phyloP scores from a whole-genome alignment of 2,888 invertebrate genomes.

The Parthenolecanium corni region DNA sequence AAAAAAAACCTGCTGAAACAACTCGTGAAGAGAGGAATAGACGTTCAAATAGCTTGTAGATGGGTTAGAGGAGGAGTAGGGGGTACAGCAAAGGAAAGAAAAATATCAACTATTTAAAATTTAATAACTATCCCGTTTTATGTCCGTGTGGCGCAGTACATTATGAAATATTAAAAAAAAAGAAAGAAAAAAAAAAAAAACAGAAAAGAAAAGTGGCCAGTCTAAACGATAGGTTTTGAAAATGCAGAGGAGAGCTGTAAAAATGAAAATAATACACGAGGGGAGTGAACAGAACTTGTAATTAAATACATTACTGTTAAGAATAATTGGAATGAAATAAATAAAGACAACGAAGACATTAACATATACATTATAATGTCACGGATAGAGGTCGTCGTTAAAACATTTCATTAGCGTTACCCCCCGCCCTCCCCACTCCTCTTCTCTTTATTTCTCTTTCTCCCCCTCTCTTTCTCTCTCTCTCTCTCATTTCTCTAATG shows the following conservation, averaged over 20 bases:
- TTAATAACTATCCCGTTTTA: too few relatives aligned
- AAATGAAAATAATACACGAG: too few relatives aligned
- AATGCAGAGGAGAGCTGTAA: too few relatives aligned
- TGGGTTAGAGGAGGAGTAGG: not conserved
- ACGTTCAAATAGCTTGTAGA: not conserved
- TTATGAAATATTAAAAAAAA: slow-evolving; percentile 12
- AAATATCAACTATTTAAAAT: slow-evolving; percentile 22
- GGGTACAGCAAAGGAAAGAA: not conserved
- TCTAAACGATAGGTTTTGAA: too few relatives aligned
- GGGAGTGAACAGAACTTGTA: slow-evolving; percentile 21
- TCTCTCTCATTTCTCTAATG: slow-evolving; percentile 10
- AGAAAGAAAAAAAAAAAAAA: not conserved
- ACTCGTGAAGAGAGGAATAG: not conserved
- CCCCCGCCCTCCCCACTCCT: too few relatives aligned
- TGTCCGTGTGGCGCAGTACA: too few relatives aligned
- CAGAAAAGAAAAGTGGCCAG: too few relatives aligned
- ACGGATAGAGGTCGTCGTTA: slow-evolving; percentile 28
- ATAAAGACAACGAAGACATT: slow-evolving; percentile 28
- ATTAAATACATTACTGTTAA: slow-evolving; percentile 27
- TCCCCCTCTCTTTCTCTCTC: too few relatives aligned
- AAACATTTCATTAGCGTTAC: slow-evolving; percentile 27
- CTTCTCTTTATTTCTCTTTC: too few relatives aligned
- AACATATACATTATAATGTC: slow-evolving; percentile 29
- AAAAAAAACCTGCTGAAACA: not conserved
- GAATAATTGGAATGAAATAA: slow-evolving; percentile 28